phyloP scores from a whole-genome alignment of 2,888 invertebrate species.

The Lithosia quadra region DNA sequence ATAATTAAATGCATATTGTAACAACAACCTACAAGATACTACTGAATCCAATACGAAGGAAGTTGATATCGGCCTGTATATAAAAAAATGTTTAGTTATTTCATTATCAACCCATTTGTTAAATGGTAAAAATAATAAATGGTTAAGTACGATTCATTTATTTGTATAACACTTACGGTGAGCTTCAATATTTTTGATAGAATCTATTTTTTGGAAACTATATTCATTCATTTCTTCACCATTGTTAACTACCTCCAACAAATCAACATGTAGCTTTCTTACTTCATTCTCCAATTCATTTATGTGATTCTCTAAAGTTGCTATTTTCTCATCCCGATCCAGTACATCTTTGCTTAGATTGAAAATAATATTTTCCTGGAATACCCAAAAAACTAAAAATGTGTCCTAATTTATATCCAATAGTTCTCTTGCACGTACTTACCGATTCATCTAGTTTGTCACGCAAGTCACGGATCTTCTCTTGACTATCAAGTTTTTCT shows the following conservation, averaged over 20 bases:
- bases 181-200: slow-evolving; percentile 72
- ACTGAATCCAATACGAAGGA: too few species aligned
- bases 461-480: slow-evolving; percentile 65
- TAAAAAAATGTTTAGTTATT: too few species aligned
- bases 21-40: too few species aligned
- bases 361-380: slow-evolving; percentile 69
- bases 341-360: slow-evolving; percentile 66
- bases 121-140: background rate
- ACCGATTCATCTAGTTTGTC: slow-evolving; percentile 75
- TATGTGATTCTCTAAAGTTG: slow-evolving; percentile 76
- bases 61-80: too few species aligned
- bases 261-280: slow-evolving; percentile 61
- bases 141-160: background rate
- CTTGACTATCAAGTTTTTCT: slow-evolving; percentile 65
- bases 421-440: slow-evolving; percentile 23
- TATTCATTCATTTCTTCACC: slow-evolving; percentile 70
- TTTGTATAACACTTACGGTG: slow-evolving; percentile 67
- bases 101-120: too few species aligned
- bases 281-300: slow-evolving; percentile 77
- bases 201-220: slow-evolving; percentile 65
- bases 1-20: too few species aligned
- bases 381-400: slow-evolving; percentile 23
- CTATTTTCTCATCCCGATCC: slow-evolving; percentile 71
- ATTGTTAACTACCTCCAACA: slow-evolving; percentile 64
- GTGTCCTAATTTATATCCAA: background rate